Conservation (phyloP, 2,113 vertebrate genomes). For the Corythornis cristatus region DNA sequence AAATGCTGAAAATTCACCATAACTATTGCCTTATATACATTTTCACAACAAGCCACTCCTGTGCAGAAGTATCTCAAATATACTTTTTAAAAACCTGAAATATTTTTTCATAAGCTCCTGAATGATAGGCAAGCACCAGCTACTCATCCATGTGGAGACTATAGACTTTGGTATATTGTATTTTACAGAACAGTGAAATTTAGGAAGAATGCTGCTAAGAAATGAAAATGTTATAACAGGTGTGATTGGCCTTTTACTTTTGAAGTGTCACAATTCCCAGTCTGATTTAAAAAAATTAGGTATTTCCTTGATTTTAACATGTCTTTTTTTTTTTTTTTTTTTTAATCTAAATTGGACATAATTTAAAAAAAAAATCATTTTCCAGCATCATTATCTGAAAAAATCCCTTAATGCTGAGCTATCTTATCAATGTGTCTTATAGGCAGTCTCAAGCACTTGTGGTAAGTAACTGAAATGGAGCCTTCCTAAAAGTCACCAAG, state of each 20-base stretch:
- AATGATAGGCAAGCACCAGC: neutral
- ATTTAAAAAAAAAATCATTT: neutral
- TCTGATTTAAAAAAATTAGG: neutral
- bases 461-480: neutral
- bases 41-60: neutral
- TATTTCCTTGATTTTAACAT: neutral
- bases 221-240: neutral
- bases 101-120: neutral
- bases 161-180: neutral
- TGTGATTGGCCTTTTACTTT: neutral
- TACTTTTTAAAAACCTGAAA: neutral
- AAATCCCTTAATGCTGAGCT: neutral
- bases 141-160: neutral
- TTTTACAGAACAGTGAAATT: rapidly evolving
- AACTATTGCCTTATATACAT: neutral
- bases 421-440: neutral
- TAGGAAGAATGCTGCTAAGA: neutral
- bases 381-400: neutral
- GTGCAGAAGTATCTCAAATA: neutral
- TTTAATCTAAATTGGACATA: neutral
- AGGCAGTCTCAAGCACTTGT: neutral
- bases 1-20: neutral
- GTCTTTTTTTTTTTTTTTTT: neutral
- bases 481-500: neutral
- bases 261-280: neutral